Evolutionary conservation across 23 tunicate species (phyloP).

Genomic region (Corella eumyota): DNA sequence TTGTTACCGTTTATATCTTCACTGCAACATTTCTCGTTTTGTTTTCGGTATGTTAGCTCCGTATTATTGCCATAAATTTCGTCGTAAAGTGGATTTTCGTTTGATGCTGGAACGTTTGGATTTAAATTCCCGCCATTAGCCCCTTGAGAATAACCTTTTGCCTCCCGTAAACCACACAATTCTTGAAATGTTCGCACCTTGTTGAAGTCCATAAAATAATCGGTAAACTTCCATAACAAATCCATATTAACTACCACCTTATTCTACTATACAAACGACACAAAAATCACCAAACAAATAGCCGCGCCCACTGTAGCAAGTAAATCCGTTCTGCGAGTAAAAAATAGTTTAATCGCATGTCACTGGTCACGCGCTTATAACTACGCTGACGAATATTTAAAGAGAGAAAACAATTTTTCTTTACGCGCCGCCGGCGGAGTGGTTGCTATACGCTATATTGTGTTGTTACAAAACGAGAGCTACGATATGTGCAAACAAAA

Average conservation of each 20-base stretch:
- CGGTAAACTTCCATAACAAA: conserved; percentile 22
- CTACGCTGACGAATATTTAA: too few species aligned
- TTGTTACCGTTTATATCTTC: not conserved
- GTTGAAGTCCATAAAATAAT: conserved; percentile 88
- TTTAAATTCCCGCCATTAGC: too few species aligned
- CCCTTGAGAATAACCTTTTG: not conserved
- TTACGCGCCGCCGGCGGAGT: too few species aligned
- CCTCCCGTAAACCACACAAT: conserved; percentile 69
- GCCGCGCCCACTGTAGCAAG: conserved; percentile 1
- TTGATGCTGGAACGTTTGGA: too few species aligned
- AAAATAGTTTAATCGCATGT: too few species aligned
- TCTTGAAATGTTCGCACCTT: conserved; percentile 98
- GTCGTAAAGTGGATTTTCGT: not conserved
- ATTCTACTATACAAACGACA: not conserved
- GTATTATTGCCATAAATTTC: too few species aligned
- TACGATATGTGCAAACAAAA: too few species aligned
- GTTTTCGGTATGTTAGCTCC: not conserved
- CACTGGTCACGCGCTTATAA: too few species aligned
- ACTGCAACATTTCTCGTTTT: not conserved
- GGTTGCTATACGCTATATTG: too few species aligned
- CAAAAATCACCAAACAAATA: not conserved
- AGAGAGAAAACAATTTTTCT: too few species aligned
- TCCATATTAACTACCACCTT: conserved; percentile 21
- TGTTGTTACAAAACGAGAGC: too few species aligned
- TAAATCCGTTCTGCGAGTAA: too few species aligned